A percentile compares a stretch with the other conserved stretches of the same genome.
phyloP scores from a whole-genome alignment of 2,113 vertebrate genomes.

The Emydura subglobosa region DNA sequence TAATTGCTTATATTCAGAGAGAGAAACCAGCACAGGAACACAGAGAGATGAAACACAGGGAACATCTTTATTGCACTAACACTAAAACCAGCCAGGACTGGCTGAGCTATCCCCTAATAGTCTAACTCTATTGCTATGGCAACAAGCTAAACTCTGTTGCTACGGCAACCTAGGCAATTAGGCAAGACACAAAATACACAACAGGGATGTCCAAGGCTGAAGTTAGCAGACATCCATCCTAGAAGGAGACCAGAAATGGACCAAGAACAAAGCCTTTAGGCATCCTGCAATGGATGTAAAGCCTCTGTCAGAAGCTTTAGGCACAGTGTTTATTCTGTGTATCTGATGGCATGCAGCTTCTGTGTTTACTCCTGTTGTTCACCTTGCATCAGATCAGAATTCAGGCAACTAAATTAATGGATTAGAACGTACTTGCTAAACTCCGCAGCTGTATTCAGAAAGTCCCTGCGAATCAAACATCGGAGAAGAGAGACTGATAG shows the following conservation, averaged over 20 bases:
- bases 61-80: no score
- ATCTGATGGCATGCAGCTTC: background rate
- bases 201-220: background rate
- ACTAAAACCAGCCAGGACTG: no score
- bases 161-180: no score
- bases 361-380: background rate
- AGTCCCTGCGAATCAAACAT: background rate
- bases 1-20: no score
- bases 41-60: no score
- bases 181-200: background rate
- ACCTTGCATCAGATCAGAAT: background rate
- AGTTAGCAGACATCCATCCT: background rate
- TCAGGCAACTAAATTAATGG: background rate
- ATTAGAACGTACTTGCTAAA: background rate
- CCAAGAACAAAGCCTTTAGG: background rate
- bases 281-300: accelerated
- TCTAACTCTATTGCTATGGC: no score
- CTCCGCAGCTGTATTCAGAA: background rate
- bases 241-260: background rate
- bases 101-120: no score
- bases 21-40: no score
- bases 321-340: background rate
- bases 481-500: background rate
- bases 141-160: no score
- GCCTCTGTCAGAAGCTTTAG: background rate